These are phyloP conservation scores for Moxostoma hubbsi DNA, from an alignment of 2,797 vertebrate species.

Conservation along the genomic window DNA sequence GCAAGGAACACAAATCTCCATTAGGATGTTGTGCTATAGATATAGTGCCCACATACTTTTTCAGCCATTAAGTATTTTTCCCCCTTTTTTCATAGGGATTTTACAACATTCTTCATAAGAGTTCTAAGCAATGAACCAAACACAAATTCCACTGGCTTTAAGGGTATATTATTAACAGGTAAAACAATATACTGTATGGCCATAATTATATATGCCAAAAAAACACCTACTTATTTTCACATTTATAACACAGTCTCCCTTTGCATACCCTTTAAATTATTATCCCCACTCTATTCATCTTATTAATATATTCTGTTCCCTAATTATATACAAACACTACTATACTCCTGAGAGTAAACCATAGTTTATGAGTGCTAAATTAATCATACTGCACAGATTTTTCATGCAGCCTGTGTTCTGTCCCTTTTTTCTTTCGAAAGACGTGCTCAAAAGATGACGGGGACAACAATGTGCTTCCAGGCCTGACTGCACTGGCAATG, in stretches of 20 bases:
- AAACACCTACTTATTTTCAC: not conserved
- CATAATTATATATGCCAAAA: not conserved
- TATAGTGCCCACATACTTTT: too few relatives aligned
- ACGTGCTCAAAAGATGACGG: constrained; percentile 37
- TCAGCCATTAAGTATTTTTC: too few relatives aligned
- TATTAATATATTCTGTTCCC: constrained; percentile 15
- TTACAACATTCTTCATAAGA: too few relatives aligned
- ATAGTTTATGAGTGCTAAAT: not conserved
- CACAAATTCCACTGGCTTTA: not conserved
- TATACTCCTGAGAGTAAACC: not conserved
- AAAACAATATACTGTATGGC: too few relatives aligned
- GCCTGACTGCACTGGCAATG: constrained; percentile 46
- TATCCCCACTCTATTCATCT: not conserved
- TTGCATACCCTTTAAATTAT: not conserved
- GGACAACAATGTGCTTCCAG: constrained; percentile 40
- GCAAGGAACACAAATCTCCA: too few relatives aligned
- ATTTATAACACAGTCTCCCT: not conserved
- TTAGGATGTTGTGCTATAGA: too few relatives aligned
- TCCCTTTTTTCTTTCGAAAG: constrained; percentile 40
- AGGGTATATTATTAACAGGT: not conserved
- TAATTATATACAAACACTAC: constrained; percentile 18
- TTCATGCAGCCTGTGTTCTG: constrained; percentile 29
- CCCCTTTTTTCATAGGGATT: too few relatives aligned
- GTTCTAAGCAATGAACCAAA: too few relatives aligned
- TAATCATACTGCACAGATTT: constrained; percentile 6